Conservation (phyloP, 2,797 vertebrate genomes). For the Paedocypris micromegethes region DNA sequence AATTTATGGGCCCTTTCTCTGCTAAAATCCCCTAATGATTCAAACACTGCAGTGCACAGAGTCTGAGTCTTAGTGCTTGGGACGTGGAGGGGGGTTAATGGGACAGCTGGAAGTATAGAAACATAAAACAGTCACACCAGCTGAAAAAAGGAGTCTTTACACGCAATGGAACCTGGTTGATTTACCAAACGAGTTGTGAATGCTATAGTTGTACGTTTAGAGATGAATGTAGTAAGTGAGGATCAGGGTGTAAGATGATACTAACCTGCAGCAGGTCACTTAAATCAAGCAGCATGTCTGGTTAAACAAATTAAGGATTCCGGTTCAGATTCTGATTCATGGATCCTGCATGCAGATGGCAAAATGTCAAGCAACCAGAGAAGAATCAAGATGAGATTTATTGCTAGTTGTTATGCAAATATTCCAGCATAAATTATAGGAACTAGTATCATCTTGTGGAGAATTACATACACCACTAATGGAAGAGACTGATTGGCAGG, state of each 20-base stretch:
- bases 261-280: slow-evolving; percentile 93
- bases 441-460: too few relatives aligned
- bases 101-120: slow-evolving; percentile 76
- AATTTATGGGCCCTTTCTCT: slow-evolving; percentile 37
- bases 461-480: too few relatives aligned
- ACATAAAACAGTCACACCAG: slow-evolving; percentile 65
- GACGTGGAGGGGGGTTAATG: slow-evolving; percentile 38
- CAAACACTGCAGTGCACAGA: slow-evolving; percentile 8
- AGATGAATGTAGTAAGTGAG: too few relatives aligned
- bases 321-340: neutral
- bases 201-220: too few relatives aligned
- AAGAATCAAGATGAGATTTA: neutral
- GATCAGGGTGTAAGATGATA: neutral
- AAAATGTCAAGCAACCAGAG: neutral
- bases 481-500: too few relatives aligned
- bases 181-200: neutral
- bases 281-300: slow-evolving; percentile 97
- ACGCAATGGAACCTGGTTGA: slow-evolving; percentile 41
- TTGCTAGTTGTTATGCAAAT: too few relatives aligned
- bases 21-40: slow-evolving; percentile 18
- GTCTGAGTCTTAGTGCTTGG: slow-evolving; percentile 6
- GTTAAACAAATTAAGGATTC: slow-evolving; percentile 45
- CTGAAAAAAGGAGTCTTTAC: slow-evolving; percentile 57
- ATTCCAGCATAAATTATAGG: too few relatives aligned
- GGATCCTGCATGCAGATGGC: neutral